These are phyloP conservation scores for Ctenicera cuprea DNA, from an alignment of 2,888 invertebrate genomes.

Conservation along the genomic window DNA sequence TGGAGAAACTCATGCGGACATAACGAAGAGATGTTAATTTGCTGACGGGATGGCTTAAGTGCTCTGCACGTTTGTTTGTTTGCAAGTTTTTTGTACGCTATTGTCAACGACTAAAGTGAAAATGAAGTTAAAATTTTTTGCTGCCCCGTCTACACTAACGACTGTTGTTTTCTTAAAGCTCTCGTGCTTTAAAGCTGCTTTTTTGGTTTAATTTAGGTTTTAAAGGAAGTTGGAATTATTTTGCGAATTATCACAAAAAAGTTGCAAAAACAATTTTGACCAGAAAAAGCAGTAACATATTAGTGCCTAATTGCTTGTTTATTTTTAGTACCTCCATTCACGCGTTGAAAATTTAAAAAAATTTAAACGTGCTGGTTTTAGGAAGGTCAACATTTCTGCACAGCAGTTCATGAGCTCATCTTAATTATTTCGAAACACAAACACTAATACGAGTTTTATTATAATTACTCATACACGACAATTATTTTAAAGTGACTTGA, in stretches of 20 bases:
- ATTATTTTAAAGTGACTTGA: too few species aligned
- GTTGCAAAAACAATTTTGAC: neutral
- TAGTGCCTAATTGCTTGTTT: neutral
- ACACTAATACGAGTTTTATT: too few species aligned
- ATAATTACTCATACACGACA: too few species aligned
- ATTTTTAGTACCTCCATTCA: neutral
- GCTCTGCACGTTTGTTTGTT: conserved; percentile 23
- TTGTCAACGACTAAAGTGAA: conserved; percentile 16
- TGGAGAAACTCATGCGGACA: conserved; percentile 19
- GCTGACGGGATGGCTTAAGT: conserved; percentile 23
- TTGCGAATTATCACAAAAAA: neutral
- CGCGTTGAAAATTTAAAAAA: conserved; percentile 7
- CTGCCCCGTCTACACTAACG: conserved; percentile 6
- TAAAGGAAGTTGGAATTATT: too few species aligned
- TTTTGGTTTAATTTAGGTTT: neutral
- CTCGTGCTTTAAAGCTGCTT: neutral
- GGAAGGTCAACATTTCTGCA: conserved; percentile 10
- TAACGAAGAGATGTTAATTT: conserved; percentile 31
- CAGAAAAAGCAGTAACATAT: too few species aligned
- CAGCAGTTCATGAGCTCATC: conserved; percentile 12
- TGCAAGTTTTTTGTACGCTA: conserved; percentile 16
- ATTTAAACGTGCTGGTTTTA: neutral
- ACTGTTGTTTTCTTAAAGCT: neutral
- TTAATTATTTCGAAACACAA: neutral
- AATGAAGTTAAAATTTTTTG: conserved; percentile 16